Evolutionary conservation across 1,140 invertebrate genomes (phyloP).

Genomic region (Arctopsyche grandis): DNA sequence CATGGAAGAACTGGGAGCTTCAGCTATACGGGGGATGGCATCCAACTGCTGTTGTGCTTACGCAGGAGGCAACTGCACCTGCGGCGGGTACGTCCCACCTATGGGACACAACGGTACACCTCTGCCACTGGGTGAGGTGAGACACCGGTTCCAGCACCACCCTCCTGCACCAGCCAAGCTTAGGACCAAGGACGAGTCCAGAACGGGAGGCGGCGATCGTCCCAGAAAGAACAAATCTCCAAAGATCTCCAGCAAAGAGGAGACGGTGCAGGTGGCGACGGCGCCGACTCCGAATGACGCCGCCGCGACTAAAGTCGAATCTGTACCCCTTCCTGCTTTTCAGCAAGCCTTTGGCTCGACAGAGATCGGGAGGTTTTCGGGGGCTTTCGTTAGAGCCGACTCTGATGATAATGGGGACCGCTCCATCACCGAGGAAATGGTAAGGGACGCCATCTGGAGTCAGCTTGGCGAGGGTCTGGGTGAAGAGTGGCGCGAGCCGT

Average conservation of each 20-base stretch:
- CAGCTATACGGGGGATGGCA: not conserved
- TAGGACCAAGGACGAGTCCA: slow-evolving; percentile 26
- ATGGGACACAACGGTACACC: not conserved
- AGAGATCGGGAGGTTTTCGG: slow-evolving; percentile 77
- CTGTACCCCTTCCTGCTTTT: slow-evolving; percentile 71
- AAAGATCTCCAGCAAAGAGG: slow-evolving; percentile 36
- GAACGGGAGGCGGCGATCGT: slow-evolving; percentile 12
- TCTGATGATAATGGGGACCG: slow-evolving; percentile 24
- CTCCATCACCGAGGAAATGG: slow-evolving; percentile 48
- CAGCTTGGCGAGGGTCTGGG: slow-evolving; percentile 26
- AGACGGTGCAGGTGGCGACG: not conserved
- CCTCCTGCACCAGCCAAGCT: not conserved
- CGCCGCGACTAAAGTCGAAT: slow-evolving; percentile 11
- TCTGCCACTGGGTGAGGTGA: not conserved
- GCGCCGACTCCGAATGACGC: not conserved
- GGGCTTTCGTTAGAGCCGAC: slow-evolving; percentile 61
- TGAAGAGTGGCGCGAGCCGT: slow-evolving; percentile 44
- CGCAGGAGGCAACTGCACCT: slow-evolving; percentile 11
- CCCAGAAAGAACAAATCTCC: slow-evolving; percentile 46
- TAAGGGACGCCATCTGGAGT: slow-evolving; percentile 46
- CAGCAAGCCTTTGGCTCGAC: slow-evolving; percentile 82
- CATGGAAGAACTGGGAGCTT: slow-evolving; percentile 1
- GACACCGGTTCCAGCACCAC: not conserved
- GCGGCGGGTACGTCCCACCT: not conserved
- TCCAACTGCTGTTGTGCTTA: slow-evolving; percentile 30